Percentiles rank a stretch among this genome's conserved stretches.
Conservation (phyloP, 2,113 vertebrate genomes). For the Brachypteracias leptosomus region DNA sequence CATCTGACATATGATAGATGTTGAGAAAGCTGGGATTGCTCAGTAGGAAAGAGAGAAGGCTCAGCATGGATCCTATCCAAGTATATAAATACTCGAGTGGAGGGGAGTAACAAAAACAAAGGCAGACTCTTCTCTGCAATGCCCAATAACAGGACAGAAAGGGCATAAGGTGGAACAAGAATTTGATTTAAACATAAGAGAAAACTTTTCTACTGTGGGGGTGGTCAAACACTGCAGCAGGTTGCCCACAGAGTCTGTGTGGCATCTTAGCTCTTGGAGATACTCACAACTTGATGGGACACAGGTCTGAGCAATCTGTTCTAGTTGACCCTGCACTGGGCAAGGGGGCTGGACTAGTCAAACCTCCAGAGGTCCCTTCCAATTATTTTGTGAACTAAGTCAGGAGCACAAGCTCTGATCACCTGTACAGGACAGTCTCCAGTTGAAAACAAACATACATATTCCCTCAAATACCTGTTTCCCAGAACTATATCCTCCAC, state of each 20-base stretch:
- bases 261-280: background rate
- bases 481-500: slow-evolving; percentile 82
- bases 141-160: background rate
- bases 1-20: background rate
- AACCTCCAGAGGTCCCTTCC: background rate
- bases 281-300: background rate
- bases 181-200: background rate
- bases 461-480: slow-evolving; percentile 77
- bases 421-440: background rate
- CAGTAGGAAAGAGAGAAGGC: background rate
- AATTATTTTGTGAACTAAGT: background rate
- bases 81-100: background rate
- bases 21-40: background rate
- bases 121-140: background rate
- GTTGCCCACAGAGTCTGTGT: too few species aligned
- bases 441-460: background rate
- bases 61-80: background rate
- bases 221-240: background rate
- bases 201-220: background rate
- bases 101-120: background rate
- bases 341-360: background rate
- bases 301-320: background rate
- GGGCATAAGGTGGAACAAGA: accelerated
- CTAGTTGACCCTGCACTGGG: background rate
- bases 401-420: background rate